Evolutionary conservation across 1,140 invertebrate species (phyloP).

Genomic region (Charaxes varanes): DNA sequence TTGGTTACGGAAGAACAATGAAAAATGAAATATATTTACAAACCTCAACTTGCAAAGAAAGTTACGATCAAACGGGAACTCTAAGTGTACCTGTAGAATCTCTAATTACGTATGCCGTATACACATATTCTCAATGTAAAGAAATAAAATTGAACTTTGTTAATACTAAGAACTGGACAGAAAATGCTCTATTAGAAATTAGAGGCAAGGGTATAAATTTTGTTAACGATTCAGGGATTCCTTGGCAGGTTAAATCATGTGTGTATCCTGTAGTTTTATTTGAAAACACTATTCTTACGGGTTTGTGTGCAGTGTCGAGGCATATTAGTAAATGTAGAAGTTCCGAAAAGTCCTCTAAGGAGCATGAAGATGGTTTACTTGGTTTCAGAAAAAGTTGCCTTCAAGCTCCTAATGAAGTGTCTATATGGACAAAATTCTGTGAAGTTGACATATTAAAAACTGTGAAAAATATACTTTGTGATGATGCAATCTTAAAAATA

Average conservation of each 20-base stretch:
- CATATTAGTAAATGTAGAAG: slow-evolving; percentile 76
- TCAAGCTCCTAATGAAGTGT: slow-evolving; percentile 87
- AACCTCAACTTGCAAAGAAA: slow-evolving; percentile 21
- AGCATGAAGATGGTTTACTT: slow-evolving; percentile 75
- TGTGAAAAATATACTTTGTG: slow-evolving; percentile 52
- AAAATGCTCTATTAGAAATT: slow-evolving; percentile 20
- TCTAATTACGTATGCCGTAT: slow-evolving; percentile 56
- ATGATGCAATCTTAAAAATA: slow-evolving; percentile 26
- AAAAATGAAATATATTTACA: slow-evolving; percentile 31
- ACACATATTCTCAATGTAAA: slow-evolving; percentile 51
- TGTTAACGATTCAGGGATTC: slow-evolving; percentile 26
- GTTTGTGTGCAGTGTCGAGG: slow-evolving; percentile 80
- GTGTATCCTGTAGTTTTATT: slow-evolving; percentile 76
- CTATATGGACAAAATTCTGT: slow-evolving; percentile 94
- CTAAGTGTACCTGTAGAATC: slow-evolving; percentile 53
- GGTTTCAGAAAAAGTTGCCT: slow-evolving; percentile 88
- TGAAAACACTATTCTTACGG: slow-evolving; percentile 79
- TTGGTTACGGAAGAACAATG: too few species aligned
- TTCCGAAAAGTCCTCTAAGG: slow-evolving; percentile 18
- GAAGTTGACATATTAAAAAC: slow-evolving; percentile 85
- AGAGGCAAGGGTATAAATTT: slow-evolving; percentile 22
- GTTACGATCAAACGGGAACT: slow-evolving; percentile 18
- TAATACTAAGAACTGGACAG: slow-evolving; percentile 9
- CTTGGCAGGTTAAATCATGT: slow-evolving; percentile 69
- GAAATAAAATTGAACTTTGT: slow-evolving; percentile 41